A percentile compares a stretch with the other conserved stretches of the same genome.
Conservation (phyloP, 2,113 vertebrate genomes). For the Nestor notabilis region DNA sequence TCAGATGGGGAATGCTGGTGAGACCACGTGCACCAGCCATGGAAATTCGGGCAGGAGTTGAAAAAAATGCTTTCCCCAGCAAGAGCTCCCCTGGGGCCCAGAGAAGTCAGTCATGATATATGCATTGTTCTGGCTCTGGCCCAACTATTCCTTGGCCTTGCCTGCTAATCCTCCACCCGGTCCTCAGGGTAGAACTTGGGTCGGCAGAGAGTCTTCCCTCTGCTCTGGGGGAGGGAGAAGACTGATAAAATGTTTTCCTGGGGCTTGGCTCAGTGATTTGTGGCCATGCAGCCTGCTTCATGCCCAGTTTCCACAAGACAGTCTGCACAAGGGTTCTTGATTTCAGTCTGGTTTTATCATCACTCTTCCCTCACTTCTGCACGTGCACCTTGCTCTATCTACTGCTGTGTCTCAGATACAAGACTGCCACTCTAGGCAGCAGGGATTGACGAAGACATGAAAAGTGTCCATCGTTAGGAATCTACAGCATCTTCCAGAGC, state of each 20-base stretch:
- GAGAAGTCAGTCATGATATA: neutral
- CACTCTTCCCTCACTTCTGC: neutral
- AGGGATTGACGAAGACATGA: rapidly evolving
- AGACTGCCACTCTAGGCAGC: rapidly evolving
- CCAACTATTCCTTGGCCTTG: slow-evolving; percentile 1
- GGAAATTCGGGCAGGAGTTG: neutral
- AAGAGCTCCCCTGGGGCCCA: neutral
- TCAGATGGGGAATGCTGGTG: neutral
- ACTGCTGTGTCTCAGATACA: neutral
- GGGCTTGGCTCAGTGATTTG: rapidly evolving
- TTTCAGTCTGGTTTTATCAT: neutral
- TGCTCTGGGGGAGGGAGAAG: rapidly evolving
- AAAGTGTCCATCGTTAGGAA: neutral
- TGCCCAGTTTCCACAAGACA: neutral
- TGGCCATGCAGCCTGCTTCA: neutral
- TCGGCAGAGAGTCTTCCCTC: neutral
- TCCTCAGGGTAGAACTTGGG: neutral
- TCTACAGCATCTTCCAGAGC: neutral
- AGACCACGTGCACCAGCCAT: rapidly evolving
- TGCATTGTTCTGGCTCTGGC: neutral
- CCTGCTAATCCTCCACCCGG: neutral
- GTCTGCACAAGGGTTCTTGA: neutral
- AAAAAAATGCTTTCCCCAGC: neutral
- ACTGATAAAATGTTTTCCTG: neutral
- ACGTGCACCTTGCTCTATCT: neutral